Evolutionary conservation across 2,113 vertebrate species (phyloP).

Genomic region (Scomber japonicus): DNA sequence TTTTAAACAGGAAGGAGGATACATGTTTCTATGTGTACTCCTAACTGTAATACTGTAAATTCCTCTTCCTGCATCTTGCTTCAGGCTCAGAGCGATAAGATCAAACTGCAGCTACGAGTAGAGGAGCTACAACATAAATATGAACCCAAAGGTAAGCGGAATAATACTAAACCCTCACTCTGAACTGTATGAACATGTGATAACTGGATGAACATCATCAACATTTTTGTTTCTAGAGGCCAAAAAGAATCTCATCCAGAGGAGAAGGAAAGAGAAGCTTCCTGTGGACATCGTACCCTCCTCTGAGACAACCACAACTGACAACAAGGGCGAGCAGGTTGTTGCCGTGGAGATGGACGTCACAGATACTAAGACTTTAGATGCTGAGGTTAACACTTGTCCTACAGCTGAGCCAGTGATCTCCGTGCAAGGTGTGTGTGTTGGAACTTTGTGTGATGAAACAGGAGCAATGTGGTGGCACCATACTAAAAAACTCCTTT

Average conservation of each 20-base stretch:
- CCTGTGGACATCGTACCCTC: slow-evolving; percentile 67
- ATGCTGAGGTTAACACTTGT: not conserved
- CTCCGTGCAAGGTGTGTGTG: slow-evolving; percentile 14
- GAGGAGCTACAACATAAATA: slow-evolving; percentile 94
- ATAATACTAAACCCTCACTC: not conserved
- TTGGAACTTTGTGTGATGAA: not conserved
- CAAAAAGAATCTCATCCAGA: slow-evolving; percentile 76
- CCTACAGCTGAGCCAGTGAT: slow-evolving; percentile 31
- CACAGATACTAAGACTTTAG: slow-evolving; percentile 15
- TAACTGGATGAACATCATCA: not conserved
- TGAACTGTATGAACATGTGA: not conserved
- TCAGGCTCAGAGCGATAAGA: slow-evolving; percentile 89
- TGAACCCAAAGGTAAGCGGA: slow-evolving; percentile 89
- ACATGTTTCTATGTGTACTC: no score
- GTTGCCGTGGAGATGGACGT: slow-evolving; percentile 11
- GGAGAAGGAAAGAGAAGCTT: slow-evolving; percentile 88
- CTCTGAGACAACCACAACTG: not conserved
- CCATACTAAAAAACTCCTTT: no score
- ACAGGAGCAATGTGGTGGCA: no score
- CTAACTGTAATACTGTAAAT: not conserved
- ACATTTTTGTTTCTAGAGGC: slow-evolving; percentile 78
- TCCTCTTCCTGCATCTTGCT: not conserved
- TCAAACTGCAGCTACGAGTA: slow-evolving; percentile 89
- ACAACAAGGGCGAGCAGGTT: not conserved
- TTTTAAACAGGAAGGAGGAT: no score